A percentile compares a stretch with the other conserved stretches of the same genome.
Evolutionary conservation across 2,888 invertebrate genomes (phyloP).

Genomic region (Protula sp.): DNA sequence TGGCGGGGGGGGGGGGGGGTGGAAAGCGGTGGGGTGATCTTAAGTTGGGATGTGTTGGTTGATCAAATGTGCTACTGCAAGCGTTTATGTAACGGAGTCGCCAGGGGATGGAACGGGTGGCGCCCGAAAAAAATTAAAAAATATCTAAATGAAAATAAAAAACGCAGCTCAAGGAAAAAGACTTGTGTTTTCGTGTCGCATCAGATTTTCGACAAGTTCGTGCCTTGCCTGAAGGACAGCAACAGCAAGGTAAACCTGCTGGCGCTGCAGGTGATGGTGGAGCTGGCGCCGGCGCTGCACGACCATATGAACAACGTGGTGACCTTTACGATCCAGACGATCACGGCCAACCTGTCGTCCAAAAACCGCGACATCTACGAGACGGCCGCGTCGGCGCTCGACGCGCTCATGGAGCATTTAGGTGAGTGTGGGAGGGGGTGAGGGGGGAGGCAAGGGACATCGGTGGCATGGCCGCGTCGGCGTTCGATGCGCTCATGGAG

Average conservation of each 20-base stretch:
- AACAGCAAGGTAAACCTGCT: slow-evolving; percentile 53
- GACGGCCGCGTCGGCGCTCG: slow-evolving; percentile 40
- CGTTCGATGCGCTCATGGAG: slow-evolving; percentile 40
- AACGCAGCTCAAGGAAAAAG: no score
- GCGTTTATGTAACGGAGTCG: no score
- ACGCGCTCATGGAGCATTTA: slow-evolving; percentile 39
- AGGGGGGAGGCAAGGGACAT: slow-evolving; percentile 35
- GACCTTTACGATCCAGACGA: slow-evolving; percentile 39
- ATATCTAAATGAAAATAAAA: no score
- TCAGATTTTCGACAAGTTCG: slow-evolving; percentile 53
- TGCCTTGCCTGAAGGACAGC: slow-evolving; percentile 49
- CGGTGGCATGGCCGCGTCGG: slow-evolving; percentile 35
- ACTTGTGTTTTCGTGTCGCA: no score
- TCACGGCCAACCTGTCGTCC: slow-evolving; percentile 47
- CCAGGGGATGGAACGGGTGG: no score
- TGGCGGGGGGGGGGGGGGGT: no score
- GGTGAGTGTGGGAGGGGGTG: slow-evolving; percentile 31
- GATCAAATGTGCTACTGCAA: no score
- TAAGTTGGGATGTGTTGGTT: no score
- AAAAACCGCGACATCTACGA: slow-evolving; percentile 49
- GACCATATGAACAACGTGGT: slow-evolving; percentile 36
- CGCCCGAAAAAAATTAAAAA: no score
- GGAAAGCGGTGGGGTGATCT: no score
- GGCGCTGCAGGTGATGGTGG: slow-evolving; percentile 44
- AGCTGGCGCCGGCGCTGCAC: slow-evolving; percentile 32